A percentile compares a stretch with the other conserved stretches of the same genome.
Conservation (phyloP, 2,113 vertebrate species). For the Lagenorhynchus albirostris region DNA sequence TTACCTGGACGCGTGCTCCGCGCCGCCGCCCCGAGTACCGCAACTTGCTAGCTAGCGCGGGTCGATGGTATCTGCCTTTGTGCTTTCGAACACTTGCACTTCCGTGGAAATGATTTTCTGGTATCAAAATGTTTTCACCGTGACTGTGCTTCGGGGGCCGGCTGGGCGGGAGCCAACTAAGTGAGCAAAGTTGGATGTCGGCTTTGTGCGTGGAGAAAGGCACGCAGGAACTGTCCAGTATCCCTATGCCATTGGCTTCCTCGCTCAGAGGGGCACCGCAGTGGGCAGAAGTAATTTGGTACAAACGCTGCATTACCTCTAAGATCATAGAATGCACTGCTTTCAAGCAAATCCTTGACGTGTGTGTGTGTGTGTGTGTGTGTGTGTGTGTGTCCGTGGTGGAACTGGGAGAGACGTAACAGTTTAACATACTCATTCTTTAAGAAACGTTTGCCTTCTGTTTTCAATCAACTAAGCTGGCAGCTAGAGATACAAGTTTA, state of each 20-base stretch:
- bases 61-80: conserved; percentile 36
- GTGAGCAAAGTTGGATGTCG: conserved; percentile 66
- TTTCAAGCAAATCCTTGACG: conserved; percentile 53
- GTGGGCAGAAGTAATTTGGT: conserved; percentile 46
- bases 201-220: conserved; percentile 22
- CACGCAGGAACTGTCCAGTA: conserved; percentile 14
- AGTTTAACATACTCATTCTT: conserved; percentile 73
- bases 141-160: neutral
- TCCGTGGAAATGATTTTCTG: conserved; percentile 43
- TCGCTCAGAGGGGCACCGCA: neutral
- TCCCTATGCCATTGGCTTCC: neutral
- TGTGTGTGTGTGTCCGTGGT: neutral
- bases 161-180: conserved; percentile 49
- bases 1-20: neutral
- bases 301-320: conserved; percentile 39
- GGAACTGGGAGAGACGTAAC: conserved; percentile 58
- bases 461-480: conserved; percentile 82
- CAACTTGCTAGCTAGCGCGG: conserved; percentile 6
- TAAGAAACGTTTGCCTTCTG: conserved; percentile 80
- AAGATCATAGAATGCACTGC: neutral
- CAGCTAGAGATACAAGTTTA: conserved; percentile 83
- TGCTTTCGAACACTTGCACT: conserved; percentile 46
- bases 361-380: conserved; percentile 6
- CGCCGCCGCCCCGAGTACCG: neutral
- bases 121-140: neutral